Evolutionary conservation across 2,113 vertebrate genomes (phyloP).

Genomic region (Ovibos moschatus): DNA sequence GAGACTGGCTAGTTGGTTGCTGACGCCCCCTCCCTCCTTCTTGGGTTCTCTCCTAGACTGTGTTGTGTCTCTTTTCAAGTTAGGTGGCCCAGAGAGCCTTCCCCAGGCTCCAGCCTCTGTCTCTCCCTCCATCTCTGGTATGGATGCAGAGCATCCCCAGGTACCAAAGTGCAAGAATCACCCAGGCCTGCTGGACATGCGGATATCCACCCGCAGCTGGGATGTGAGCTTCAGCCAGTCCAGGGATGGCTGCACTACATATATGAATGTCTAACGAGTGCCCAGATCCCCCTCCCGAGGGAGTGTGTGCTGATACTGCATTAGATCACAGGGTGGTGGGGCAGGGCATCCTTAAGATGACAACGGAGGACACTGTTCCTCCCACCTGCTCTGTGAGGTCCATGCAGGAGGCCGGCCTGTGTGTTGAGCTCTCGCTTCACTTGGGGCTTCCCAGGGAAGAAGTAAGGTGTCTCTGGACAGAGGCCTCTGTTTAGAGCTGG

Average conservation of each 20-base stretch:
- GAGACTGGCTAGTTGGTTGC: background rate
- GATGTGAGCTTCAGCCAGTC: background rate
- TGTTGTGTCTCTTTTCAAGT: background rate
- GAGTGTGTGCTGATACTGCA: fast-evolving
- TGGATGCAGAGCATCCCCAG: background rate
- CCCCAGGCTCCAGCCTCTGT: background rate
- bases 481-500: background rate
- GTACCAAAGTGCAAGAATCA: background rate
- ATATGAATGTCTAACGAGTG: fast-evolving
- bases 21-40: fast-evolving
- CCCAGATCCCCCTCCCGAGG: background rate
- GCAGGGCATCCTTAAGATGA: background rate
- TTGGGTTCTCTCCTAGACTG: background rate
- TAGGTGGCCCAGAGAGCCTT: too few species aligned
- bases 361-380: fast-evolving
- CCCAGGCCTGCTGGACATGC: background rate
- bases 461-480: background rate
- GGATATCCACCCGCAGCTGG: background rate
- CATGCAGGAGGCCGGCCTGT: fast-evolving
- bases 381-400: too few species aligned
- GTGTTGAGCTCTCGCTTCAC: background rate
- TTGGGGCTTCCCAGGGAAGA: background rate
- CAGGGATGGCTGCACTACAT: background rate
- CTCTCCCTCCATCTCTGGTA: background rate
- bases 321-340: background rate